A percentile compares a stretch with the other conserved stretches of the same genome.
Evolutionary conservation across 2,888 invertebrate genomes (phyloP).

Genomic region (Ariolimax columbianus): DNA sequence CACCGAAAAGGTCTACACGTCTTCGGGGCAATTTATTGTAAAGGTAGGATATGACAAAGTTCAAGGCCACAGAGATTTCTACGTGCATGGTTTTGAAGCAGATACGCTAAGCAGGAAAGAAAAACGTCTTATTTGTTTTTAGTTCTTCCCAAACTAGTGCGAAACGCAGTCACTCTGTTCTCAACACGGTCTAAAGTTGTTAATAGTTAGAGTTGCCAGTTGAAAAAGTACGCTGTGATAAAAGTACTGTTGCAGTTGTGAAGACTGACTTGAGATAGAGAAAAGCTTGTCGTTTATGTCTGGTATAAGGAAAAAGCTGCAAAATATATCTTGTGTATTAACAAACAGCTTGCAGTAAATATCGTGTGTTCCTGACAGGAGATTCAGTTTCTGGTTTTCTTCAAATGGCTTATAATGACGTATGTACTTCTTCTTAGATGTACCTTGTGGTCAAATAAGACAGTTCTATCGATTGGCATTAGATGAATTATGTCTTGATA

Average conservation of each 20-base stretch:
- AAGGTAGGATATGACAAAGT: conserved; percentile 98
- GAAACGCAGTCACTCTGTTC: not conserved
- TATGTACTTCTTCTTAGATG: no score
- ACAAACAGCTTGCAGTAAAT: no score
- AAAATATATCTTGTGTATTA: no score
- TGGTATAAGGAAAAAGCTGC: no score
- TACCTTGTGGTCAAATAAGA: no score
- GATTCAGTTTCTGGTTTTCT: no score
- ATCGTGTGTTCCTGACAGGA: no score
- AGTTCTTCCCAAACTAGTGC: not conserved
- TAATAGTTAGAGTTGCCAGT: not conserved
- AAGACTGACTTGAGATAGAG: not conserved
- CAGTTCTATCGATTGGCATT: no score
- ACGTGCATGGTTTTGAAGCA: conserved; percentile 87
- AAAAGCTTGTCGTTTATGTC: not conserved
- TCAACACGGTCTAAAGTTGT: not conserved
- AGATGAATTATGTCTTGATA: not conserved
- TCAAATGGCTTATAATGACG: no score
- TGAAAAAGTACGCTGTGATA: not conserved
- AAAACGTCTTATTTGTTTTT: not conserved
- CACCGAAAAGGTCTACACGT: conserved; percentile 97
- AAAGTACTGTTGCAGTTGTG: not conserved
- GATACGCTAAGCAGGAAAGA: no score
- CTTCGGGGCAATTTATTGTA: conserved; percentile 98
- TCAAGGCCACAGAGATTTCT: conserved; percentile 98